Conservation (phyloP, 2,888 invertebrate genomes). For the Machimus atricapillus region DNA sequence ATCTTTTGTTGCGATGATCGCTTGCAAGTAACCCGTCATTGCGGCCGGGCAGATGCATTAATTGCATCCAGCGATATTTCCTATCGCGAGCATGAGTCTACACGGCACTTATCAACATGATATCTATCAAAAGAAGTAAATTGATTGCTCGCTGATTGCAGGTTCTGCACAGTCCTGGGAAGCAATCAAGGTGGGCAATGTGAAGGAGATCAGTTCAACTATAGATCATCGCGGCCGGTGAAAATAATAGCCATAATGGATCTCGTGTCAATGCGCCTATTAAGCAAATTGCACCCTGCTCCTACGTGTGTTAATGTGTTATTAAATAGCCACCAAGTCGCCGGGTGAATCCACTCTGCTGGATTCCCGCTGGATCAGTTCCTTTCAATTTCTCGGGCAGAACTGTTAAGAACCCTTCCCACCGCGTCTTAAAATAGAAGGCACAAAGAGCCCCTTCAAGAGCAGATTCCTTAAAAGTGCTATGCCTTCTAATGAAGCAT, state of each 20-base stretch:
- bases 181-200: background rate
- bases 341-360: background rate
- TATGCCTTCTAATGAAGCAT: constrained; percentile 27
- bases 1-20: background rate
- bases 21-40: background rate
- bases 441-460: constrained; percentile 2
- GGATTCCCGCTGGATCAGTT: background rate
- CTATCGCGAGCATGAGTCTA: background rate
- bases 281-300: background rate
- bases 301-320: background rate
- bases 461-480: constrained; percentile 24
- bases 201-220: background rate
- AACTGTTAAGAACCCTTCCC: background rate
- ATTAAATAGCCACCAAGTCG: background rate
- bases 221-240: background rate
- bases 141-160: background rate
- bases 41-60: background rate
- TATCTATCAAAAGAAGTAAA: background rate
- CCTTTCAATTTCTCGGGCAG: background rate
- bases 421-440: background rate
- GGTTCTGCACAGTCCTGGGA: background rate
- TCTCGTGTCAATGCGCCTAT: background rate
- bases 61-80: background rate
- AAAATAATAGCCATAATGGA: background rate
- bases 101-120: background rate